These are phyloP conservation scores for Phymorhynchus buccinoides DNA, from an alignment of 1,140 invertebrate species.

Conservation along the genomic window DNA sequence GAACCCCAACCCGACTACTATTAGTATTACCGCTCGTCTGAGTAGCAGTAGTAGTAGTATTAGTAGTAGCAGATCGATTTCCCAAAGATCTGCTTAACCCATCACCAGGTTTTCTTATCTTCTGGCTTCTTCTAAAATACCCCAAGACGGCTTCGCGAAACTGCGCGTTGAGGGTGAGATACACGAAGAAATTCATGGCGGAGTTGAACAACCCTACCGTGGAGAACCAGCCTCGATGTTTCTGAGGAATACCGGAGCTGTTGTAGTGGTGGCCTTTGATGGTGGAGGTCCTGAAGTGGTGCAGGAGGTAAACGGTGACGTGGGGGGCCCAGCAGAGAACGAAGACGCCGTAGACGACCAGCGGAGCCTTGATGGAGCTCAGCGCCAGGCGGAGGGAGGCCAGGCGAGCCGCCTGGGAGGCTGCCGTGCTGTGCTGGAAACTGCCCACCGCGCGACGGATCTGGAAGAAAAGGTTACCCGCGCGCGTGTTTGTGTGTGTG, in stretches of 20 bases:
- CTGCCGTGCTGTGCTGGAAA: background rate
- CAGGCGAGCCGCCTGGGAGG: background rate
- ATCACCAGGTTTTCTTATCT: background rate
- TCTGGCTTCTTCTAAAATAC: background rate
- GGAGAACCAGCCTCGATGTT: background rate
- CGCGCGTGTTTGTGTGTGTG: too few relatives aligned
- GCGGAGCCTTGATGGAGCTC: background rate
- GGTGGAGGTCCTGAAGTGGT: background rate
- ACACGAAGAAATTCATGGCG: slow-evolving; percentile 37
- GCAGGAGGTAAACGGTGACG: background rate
- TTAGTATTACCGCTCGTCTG: background rate
- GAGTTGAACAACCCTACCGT: slow-evolving; percentile 16
- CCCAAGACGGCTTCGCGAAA: slow-evolving; percentile 8
- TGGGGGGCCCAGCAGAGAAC: slow-evolving; percentile 24
- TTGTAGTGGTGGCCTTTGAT: too few relatives aligned
- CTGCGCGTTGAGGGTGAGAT: background rate
- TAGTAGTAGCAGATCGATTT: background rate
- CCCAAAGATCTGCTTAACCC: background rate
- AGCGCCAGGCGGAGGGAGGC: background rate
- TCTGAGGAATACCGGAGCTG: too few relatives aligned
- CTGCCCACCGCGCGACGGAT: background rate
- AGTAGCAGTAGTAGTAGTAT: background rate
- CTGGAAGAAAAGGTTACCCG: background rate
- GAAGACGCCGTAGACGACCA: slow-evolving; percentile 18
- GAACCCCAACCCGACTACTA: background rate